These are phyloP conservation scores for Trachymyrmex septentrionalis DNA, from an alignment of 1,140 invertebrate species.

Conservation along the genomic window DNA sequence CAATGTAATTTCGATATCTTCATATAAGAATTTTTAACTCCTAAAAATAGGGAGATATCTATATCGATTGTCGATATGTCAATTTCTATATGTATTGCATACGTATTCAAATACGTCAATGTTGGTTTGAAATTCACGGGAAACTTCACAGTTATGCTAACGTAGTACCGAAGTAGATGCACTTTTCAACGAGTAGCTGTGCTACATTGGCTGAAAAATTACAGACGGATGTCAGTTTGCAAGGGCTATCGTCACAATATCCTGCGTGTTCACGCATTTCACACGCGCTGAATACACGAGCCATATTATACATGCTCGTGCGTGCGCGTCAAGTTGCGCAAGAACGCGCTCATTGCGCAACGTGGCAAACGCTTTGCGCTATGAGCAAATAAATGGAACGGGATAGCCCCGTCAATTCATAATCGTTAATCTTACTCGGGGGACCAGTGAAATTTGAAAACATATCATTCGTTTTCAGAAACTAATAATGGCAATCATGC, in stretches of 20 bases:
- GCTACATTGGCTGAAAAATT: background rate
- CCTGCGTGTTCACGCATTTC: slow-evolving; percentile 13
- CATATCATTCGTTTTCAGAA: background rate
- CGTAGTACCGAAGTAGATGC: background rate
- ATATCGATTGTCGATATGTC: background rate
- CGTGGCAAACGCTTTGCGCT: slow-evolving; percentile 22
- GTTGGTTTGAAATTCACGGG: background rate
- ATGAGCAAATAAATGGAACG: slow-evolving; percentile 32
- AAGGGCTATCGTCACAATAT: slow-evolving; percentile 3
- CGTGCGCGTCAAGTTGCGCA: slow-evolving; percentile 40
- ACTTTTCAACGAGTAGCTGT: background rate
- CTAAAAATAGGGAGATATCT: background rate
- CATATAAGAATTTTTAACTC: background rate
- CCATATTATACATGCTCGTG: background rate
- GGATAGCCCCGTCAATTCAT: slow-evolving; percentile 49
- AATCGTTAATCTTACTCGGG: slow-evolving; percentile 31
- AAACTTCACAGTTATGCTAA: background rate
- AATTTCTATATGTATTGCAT: background rate
- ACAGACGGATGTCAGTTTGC: background rate
- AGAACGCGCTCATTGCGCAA: slow-evolving; percentile 39
- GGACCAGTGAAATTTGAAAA: slow-evolving; percentile 5
- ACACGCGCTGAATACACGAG: slow-evolving; percentile 2
- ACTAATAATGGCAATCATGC: background rate
- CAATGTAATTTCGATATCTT: background rate
- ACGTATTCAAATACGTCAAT: slow-evolving; percentile 12